Evolutionary conservation across 2,888 invertebrate genomes (phyloP), one percentile per base, ranked within the genome.

Genomic region (Idaea aversata): DNA sequence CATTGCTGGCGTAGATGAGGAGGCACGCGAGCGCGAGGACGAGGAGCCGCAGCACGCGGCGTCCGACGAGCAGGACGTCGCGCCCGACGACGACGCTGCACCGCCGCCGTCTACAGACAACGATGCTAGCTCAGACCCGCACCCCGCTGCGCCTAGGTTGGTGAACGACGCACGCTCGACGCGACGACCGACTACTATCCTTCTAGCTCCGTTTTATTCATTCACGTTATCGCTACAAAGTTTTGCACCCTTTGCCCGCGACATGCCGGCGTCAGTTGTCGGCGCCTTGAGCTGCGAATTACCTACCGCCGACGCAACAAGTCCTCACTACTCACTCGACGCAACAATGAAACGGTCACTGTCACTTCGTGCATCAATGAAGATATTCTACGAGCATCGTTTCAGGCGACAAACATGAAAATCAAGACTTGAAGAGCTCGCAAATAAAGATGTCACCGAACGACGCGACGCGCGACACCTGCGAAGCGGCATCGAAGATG

Each of bases 111-210:
- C 87, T 5, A 79, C 83, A 62, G 86, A 86, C 80, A 83, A 84
- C 70, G 84, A 84, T 75, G 86, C 88, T 88, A 88, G 85, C 85
- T 78, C 82, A 77, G 92, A 90, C 83, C 36, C 5, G 10, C 36
- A 36, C 36, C 87, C 86, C 71, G 80, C 88, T 77, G 87, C 90
- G 88, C 88, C 85, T 93, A 93, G 93, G 93, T 93, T 93, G 92
- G 93, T 93, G 90, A 83, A 84, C 84, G 88, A 79, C 87, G 89
- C 86, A 84, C 81, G 86, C 85, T 83, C 87, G 85, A 82, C 88
- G 86, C 79, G 85, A 83, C 88, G 86, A 85, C 70, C 82, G 85
- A 82, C 88, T 84, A 78, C 89, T 87, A 76, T 73, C 77, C 77
- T 73, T 77, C 77, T 64, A 80, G 79, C 83, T 82, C 72, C 85